Conservation (phyloP, 1,140 invertebrate genomes). For the Sweltsa coloradensis region DNA sequence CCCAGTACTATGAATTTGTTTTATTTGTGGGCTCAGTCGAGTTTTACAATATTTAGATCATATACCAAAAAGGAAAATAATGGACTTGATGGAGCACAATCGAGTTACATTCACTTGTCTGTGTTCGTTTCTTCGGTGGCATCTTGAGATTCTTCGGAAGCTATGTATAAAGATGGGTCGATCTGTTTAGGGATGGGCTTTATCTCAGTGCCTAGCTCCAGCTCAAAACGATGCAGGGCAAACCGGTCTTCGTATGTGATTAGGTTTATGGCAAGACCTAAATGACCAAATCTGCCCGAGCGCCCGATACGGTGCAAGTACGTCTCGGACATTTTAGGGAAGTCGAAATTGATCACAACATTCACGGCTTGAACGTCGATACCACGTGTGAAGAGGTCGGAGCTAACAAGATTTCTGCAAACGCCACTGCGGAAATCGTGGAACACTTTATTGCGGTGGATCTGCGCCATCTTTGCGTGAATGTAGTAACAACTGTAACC, state of each 20-base stretch:
- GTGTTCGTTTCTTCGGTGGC: too few relatives aligned
- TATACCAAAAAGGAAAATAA: too few relatives aligned
- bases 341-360: constrained; percentile 66
- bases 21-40: too few relatives aligned
- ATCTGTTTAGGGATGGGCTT: constrained; percentile 32
- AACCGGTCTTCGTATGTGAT: constrained; percentile 61
- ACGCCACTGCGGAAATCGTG: constrained; percentile 56
- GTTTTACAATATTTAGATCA: too few relatives aligned
- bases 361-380: constrained; percentile 67
- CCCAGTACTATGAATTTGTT: too few relatives aligned
- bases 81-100: too few relatives aligned
- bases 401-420: constrained; percentile 58
- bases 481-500: constrained; percentile 66
- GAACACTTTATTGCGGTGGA: constrained; percentile 52
- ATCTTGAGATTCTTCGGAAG: too few relatives aligned
- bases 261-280: constrained; percentile 59
- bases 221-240: constrained; percentile 52
- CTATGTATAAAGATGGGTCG: not conserved
- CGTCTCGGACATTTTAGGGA: constrained; percentile 60
- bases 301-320: constrained; percentile 59
- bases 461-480: constrained; percentile 56
- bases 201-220: constrained; percentile 53
- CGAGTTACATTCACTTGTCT: too few relatives aligned
- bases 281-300: constrained; percentile 56
- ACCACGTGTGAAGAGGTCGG: constrained; percentile 60